These are phyloP conservation scores for Macquaria ambigua DNA, from an alignment of 2,113 vertebrate species.

Conservation along the genomic window DNA sequence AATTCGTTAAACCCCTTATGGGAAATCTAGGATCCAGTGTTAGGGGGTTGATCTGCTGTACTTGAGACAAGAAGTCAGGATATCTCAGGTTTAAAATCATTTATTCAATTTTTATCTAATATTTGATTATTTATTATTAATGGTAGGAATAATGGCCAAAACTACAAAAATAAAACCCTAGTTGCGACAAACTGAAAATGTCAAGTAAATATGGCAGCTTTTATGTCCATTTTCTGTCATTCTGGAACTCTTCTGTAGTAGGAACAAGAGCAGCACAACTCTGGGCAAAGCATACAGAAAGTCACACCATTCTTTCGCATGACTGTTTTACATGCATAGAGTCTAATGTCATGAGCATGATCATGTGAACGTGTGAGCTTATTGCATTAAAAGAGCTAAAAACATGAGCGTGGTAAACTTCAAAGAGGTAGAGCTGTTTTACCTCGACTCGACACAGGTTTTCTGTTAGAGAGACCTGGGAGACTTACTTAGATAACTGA, in stretches of 20 bases:
- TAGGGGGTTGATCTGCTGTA: neutral
- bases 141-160: neutral
- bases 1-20: neutral
- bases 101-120: neutral
- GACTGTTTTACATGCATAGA: neutral
- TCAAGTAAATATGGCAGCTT: neutral
- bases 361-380: constrained; percentile 45
- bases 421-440: neutral
- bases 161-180: neutral
- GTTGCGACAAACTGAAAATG: neutral
- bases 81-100: neutral
- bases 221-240: neutral
- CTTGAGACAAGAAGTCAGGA: no score
- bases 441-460: neutral
- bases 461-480: neutral
- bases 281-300: neutral
- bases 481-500: neutral
- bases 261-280: neutral
- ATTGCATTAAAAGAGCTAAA: neutral
- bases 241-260: neutral
- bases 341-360: neutral
- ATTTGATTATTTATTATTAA: neutral
- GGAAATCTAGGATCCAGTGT: neutral
- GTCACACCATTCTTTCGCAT: neutral
- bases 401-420: neutral